Conservation (phyloP, 1,140 invertebrate species). For the Drosophila insularis region DNA sequence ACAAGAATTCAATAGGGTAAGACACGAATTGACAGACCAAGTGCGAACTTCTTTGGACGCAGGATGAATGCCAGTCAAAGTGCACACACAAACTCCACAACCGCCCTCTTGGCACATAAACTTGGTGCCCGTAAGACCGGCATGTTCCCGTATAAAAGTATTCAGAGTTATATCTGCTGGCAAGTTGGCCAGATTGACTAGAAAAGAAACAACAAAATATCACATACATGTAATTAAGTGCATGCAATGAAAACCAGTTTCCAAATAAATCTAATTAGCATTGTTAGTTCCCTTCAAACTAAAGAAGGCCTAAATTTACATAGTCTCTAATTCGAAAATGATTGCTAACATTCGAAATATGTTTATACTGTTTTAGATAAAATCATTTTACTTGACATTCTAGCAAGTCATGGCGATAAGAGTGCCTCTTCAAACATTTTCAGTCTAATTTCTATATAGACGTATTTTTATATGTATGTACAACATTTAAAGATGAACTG, state of each 20-base stretch:
- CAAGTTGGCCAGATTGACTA: conserved; percentile 63
- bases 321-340: neutral
- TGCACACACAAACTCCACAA: conserved; percentile 91
- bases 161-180: conserved; percentile 86
- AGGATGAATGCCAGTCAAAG: conserved; percentile 84
- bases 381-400: neutral
- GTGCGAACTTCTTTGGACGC: conserved; percentile 83
- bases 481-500: neutral
- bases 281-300: neutral
- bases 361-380: neutral
- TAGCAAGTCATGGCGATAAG: neutral
- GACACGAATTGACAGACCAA: conserved; percentile 90
- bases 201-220: neutral
- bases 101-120: conserved; percentile 92
- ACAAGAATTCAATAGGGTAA: conserved; percentile 87
- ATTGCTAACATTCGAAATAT: neutral
- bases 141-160: conserved; percentile 86
- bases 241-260: neutral
- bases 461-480: neutral
- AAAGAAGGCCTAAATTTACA: neutral
- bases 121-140: conserved; percentile 90
- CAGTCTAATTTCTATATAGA: neutral
- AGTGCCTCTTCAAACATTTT: neutral
- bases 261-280: neutral
- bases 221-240: neutral